Conservation (phyloP, 1,140 invertebrate species). For the Gryllus bimaculatus region DNA sequence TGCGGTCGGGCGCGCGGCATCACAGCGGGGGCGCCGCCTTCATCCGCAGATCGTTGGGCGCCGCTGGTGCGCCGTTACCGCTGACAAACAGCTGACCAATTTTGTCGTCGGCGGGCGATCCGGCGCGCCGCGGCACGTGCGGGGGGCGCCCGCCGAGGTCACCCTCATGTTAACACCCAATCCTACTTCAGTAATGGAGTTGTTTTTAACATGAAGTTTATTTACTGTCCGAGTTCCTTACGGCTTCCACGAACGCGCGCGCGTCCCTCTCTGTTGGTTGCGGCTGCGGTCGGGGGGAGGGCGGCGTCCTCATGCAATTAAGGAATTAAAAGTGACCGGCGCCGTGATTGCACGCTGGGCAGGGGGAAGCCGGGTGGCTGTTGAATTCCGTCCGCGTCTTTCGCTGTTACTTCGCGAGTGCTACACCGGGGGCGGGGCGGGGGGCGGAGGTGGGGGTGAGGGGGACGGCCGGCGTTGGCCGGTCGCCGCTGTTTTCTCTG, state of each 20-base stretch:
- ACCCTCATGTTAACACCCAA: not conserved
- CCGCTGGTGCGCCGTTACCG: not conserved
- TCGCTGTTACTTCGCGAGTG: not conserved
- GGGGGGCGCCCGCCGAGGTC: not conserved
- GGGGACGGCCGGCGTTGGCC: too few species aligned
- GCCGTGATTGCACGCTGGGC: not conserved
- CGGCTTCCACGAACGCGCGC: too few species aligned
- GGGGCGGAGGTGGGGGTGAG: too few species aligned
- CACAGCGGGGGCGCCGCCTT: too few species aligned
- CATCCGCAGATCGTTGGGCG: too few species aligned
- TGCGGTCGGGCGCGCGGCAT: not conserved
- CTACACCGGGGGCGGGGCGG: too few species aligned
- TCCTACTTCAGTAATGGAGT: not conserved
- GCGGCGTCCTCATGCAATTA: not conserved
- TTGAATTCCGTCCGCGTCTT: not conserved
- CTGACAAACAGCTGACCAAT: conserved; percentile 3
- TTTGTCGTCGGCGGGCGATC: not conserved
- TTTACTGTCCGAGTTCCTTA: not conserved
- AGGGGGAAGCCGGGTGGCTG: too few species aligned
- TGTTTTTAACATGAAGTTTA: not conserved
- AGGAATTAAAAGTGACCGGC: not conserved
- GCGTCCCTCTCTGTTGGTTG: too few species aligned
- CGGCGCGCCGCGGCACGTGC: too few species aligned
- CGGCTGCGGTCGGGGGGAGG: too few species aligned
- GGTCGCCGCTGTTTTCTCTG: not conserved